phyloP scores from a whole-genome alignment of 2,888 invertebrate species.

The Plagiodera versicolora region DNA sequence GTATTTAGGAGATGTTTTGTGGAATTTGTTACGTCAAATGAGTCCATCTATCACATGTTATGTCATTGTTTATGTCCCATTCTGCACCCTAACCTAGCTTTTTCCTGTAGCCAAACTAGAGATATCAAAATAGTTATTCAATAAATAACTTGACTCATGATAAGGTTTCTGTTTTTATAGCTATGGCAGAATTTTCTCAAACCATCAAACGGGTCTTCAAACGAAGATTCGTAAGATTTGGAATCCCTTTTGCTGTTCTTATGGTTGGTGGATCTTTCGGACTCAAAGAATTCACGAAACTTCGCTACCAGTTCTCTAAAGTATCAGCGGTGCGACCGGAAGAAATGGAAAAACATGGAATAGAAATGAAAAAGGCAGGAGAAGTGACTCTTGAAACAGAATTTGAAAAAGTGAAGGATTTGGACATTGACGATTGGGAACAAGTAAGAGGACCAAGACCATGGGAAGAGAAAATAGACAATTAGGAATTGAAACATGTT shows the following conservation, averaged over 20 bases:
- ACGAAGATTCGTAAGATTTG: conserved; percentile 60
- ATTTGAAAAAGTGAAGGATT: conserved; percentile 70
- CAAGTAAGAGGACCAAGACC: conserved; percentile 84
- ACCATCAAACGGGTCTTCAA: conserved; percentile 32
- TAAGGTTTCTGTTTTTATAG: background rate
- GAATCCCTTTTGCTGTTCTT: conserved; percentile 72
- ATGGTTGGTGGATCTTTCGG: conserved; percentile 79
- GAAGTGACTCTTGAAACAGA: conserved; percentile 74
- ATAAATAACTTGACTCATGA: background rate
- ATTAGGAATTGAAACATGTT: conserved; percentile 8
- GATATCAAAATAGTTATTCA: too few species aligned
- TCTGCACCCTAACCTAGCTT: too few species aligned
- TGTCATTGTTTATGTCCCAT: too few species aligned
- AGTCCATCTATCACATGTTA: too few species aligned
- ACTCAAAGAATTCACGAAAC: conserved; percentile 70
- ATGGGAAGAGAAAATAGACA: conserved; percentile 66
- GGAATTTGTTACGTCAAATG: too few species aligned
- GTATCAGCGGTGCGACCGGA: conserved; percentile 62
- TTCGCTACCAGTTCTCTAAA: conserved; percentile 69
- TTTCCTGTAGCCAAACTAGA: too few species aligned
- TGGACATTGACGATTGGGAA: conserved; percentile 83
- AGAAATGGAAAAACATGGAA: conserved; percentile 68
- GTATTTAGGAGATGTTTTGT: too few species aligned
- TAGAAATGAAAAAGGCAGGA: conserved; percentile 65
- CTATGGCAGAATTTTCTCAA: conserved; percentile 6